Evolutionary conservation across 2,888 invertebrate genomes (phyloP).

Genomic region (Caenorhabditis virilis): DNA sequence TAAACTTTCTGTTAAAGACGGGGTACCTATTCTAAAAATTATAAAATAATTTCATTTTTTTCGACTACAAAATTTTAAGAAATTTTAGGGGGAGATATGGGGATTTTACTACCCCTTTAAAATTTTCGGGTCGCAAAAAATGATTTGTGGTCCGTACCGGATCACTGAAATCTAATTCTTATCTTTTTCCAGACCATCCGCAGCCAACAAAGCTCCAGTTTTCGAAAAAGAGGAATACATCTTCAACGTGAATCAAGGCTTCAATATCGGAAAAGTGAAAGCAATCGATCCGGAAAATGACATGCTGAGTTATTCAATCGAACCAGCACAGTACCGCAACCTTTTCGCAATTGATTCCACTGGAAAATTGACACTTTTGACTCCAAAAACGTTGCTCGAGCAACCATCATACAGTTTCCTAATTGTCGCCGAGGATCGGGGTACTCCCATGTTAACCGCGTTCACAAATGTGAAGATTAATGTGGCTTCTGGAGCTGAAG

Average conservation of each 20-base stretch:
- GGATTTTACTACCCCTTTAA: no score
- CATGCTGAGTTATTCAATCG: constrained; percentile 38
- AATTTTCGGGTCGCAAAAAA: constrained; percentile 11
- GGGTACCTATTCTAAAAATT: background rate
- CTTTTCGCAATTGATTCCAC: constrained; percentile 47
- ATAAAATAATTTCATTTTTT: background rate
- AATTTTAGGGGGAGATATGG: no score
- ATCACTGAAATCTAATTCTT: no score
- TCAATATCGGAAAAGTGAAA: constrained; percentile 31
- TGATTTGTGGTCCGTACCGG: no score
- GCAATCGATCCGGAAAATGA: constrained; percentile 45
- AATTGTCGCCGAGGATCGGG: constrained; percentile 46
- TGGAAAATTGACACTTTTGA: background rate
- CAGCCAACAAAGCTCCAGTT: constrained; percentile 10
- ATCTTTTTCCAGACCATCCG: no score
- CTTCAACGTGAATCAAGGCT: constrained; percentile 11
- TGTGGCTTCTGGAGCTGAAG: background rate
- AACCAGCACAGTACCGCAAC: constrained; percentile 54
- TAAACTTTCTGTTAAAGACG: background rate
- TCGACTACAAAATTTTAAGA: background rate
- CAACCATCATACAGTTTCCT: constrained; percentile 44
- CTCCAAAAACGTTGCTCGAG: constrained; percentile 4
- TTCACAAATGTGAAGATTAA: constrained; percentile 41
- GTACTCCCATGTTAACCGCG: constrained; percentile 35
- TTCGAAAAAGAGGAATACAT: constrained; percentile 19